phyloP scores from a whole-genome alignment of 2,888 invertebrate genomes.

The Andricus quercusramuli region DNA sequence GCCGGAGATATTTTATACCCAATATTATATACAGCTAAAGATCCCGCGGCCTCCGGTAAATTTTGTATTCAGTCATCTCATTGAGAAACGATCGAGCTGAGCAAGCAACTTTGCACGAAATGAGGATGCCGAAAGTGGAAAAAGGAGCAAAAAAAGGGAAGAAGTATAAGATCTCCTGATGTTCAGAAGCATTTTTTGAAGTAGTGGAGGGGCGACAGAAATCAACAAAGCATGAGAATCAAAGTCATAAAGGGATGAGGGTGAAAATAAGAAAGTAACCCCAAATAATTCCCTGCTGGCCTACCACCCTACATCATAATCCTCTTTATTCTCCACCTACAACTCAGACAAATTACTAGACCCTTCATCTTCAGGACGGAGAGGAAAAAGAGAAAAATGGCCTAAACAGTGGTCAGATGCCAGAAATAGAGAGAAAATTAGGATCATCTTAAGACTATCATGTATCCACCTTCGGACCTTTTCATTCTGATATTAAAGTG shows the following conservation, averaged over 20 bases:
- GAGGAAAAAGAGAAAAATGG: background rate
- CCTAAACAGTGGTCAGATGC: background rate
- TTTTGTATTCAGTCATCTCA: slow-evolving; percentile 7
- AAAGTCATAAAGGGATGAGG: background rate
- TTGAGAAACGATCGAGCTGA: background rate
- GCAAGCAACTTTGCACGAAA: background rate
- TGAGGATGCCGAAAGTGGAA: slow-evolving; percentile 9
- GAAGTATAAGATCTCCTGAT: background rate
- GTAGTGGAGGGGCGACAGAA: background rate
- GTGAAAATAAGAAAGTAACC: background rate
- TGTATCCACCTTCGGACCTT: background rate
- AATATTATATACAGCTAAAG: slow-evolving; percentile 4
- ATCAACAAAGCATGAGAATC: background rate
- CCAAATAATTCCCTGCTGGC: background rate
- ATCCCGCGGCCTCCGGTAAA: background rate
- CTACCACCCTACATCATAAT: background rate
- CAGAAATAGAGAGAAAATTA: background rate
- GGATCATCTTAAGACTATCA: background rate
- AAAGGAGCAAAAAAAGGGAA: background rate
- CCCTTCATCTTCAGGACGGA: background rate
- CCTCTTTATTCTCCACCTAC: background rate
- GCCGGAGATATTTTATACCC: background rate
- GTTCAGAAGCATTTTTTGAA: background rate
- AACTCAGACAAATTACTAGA: slow-evolving; percentile 3
- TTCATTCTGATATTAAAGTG: background rate